Evolutionary conservation across 92 coral and sea anemone species (phyloP).

Genomic region (Ricordea florida): DNA sequence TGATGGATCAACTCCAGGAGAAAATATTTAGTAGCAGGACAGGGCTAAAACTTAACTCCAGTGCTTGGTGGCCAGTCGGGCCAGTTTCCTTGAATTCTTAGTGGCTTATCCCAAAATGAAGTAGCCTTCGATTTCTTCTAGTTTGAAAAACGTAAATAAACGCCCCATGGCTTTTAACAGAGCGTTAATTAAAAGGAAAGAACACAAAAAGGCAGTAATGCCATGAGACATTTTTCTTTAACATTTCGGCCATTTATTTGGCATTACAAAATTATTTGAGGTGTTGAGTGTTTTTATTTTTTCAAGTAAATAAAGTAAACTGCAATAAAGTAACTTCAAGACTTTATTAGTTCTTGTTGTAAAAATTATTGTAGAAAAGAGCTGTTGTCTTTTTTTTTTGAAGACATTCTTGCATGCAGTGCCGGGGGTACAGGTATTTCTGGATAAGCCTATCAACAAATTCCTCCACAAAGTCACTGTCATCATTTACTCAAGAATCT

Average conservation of each 20-base stretch:
- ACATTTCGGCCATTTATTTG: background rate
- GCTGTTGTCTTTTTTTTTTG: background rate
- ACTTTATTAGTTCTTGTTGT: background rate
- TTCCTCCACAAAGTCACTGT: conserved; percentile 10
- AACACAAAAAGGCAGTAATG: background rate
- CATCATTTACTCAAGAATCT: conserved; percentile 30
- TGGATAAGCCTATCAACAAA: conserved; percentile 20
- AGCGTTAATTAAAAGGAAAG: background rate
- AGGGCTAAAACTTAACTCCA: conserved; percentile 2
- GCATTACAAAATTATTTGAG: background rate
- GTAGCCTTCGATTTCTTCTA: background rate
- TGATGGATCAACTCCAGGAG: conserved; percentile 67
- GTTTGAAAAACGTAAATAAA: background rate
- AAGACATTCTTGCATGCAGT: conserved; percentile 1
- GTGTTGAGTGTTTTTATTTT: conserved; percentile 5
- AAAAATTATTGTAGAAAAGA: background rate
- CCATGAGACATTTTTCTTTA: too few relatives aligned
- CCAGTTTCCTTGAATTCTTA: conserved; percentile 11
- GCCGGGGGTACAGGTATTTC: background rate
- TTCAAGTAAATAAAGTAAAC: background rate
- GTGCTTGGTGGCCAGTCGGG: conserved; percentile 13
- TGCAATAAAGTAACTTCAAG: background rate
- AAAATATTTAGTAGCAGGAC: conserved; percentile 74
- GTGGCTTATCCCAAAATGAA: conserved; percentile 1
- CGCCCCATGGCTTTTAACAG: conserved; percentile 1